phyloP scores from a whole-genome alignment of 2,113 vertebrate genomes.

The Sminthopsis crassicaudata region DNA sequence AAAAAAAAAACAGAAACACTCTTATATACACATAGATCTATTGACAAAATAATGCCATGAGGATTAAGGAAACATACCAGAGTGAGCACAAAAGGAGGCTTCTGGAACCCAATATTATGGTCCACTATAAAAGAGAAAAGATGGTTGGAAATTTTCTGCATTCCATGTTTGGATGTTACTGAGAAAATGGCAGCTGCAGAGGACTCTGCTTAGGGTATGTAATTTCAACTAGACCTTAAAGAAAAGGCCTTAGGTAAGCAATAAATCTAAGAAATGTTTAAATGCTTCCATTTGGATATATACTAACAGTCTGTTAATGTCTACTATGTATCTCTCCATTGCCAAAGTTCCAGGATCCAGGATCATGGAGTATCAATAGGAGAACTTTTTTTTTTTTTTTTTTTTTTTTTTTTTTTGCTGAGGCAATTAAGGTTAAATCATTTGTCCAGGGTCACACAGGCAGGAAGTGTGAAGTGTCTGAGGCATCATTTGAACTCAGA shows the following conservation, averaged over 20 bases:
- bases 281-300: not conserved
- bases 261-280: not conserved
- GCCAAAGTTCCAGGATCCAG: not conserved
- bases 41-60: not conserved
- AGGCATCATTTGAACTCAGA: no score
- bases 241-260: not conserved
- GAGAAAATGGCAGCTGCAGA: not conserved
- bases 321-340: not conserved
- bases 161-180: not conserved
- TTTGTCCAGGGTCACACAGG: no score
- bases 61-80: not conserved
- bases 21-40: not conserved
- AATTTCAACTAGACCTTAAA: not conserved
- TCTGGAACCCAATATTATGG: not conserved
- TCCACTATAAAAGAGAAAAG: not conserved
- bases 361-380: not conserved
- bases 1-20: not conserved
- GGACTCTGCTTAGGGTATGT: not conserved
- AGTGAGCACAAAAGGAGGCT: not conserved
- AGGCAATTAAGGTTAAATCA: no score
- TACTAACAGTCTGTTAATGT: not conserved
- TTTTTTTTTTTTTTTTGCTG: no score
- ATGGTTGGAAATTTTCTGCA: not conserved
- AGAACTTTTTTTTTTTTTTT: not conserved
- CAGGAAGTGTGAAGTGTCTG: no score